phyloP scores from a whole-genome alignment of 2,113 vertebrate genomes.

The Callaeas wilsoni region DNA sequence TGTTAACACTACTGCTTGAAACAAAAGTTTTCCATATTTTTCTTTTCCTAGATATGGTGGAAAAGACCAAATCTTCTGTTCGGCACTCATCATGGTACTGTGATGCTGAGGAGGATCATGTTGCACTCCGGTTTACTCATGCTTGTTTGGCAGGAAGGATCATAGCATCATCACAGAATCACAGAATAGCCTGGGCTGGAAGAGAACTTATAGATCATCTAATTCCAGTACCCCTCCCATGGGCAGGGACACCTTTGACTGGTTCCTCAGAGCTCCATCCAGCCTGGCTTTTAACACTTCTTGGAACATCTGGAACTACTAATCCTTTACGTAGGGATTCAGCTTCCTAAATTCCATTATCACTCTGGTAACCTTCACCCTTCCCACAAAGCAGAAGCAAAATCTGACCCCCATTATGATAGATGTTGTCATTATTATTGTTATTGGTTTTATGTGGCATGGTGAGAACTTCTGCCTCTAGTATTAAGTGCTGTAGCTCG shows the following conservation, averaged over 20 bases:
- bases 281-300: background rate
- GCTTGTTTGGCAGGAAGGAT: background rate
- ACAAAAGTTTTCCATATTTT: background rate
- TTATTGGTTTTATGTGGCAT: background rate
- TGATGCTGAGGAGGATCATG: background rate
- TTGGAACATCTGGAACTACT: background rate
- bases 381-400: background rate
- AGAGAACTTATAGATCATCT: background rate
- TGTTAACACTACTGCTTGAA: background rate
- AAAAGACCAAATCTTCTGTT: background rate
- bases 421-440: background rate
- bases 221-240: background rate
- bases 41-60: background rate
- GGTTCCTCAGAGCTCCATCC: background rate
- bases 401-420: background rate
- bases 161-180: background rate
- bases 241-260: background rate
- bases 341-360: background rate
- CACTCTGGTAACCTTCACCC: background rate
- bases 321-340: background rate
- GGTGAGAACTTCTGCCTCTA: background rate
- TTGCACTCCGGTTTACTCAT: background rate
- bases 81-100: background rate
- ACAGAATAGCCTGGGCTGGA: background rate
- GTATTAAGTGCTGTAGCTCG: background rate